Conservation (phyloP, 2,797 vertebrate species). For the Aldrovandia affinis region DNA sequence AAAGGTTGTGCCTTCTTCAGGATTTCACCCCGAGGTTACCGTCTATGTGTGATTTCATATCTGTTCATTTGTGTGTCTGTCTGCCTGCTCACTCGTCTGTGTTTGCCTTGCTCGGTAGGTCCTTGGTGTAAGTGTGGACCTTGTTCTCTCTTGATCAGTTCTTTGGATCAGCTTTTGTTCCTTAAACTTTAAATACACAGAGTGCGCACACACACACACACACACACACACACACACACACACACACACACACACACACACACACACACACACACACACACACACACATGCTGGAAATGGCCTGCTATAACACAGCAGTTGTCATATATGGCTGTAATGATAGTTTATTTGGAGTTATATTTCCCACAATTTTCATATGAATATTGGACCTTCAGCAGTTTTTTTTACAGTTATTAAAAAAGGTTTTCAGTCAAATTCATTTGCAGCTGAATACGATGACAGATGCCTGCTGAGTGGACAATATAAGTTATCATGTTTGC, state of each 20-base stretch:
- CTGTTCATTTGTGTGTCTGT: neutral
- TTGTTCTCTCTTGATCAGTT: neutral
- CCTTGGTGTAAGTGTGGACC: neutral
- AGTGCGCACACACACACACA: neutral
- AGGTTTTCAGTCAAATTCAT: neutral
- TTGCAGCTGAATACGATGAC: neutral
- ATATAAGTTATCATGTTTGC: neutral
- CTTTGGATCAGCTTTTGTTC: neutral
- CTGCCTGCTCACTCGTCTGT: neutral
- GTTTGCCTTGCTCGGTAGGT: neutral
- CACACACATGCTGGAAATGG: neutral
- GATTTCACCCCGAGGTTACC: neutral
- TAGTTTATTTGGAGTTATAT: slow-evolving; percentile 1
- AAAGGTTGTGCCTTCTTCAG: slow-evolving; percentile 15
- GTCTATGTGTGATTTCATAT: slow-evolving; percentile 1
- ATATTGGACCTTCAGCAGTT: neutral
- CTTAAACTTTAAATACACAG: neutral
- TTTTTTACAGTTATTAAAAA: neutral
- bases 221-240: neutral
- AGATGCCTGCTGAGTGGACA: neutral
- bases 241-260: too few relatives aligned
- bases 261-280: too few relatives aligned
- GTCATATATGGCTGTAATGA: neutral
- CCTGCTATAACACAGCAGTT: neutral
- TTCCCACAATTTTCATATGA: neutral